phyloP scores from a whole-genome alignment of 2,797 vertebrate species.

The Rhinatrema bivittatum region DNA sequence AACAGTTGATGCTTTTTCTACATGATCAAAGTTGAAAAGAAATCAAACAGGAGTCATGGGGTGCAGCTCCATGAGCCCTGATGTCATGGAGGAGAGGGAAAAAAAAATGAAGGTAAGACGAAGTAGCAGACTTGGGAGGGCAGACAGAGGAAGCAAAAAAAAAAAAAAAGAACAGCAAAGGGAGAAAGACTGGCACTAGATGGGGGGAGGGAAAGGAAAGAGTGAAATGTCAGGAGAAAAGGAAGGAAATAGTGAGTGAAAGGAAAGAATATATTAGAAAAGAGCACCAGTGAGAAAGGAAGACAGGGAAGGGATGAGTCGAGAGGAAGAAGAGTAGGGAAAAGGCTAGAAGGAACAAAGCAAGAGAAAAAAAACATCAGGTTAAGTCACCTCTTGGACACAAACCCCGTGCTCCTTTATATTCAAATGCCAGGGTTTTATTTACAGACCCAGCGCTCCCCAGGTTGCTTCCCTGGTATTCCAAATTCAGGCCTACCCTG shows the following conservation, averaged over 20 bases:
- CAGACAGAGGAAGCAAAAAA: no score
- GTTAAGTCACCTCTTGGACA: no score
- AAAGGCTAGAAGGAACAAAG: neutral
- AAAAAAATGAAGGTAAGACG: no score
- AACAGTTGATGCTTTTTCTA: slow-evolving; percentile 1
- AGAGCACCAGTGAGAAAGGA: neutral
- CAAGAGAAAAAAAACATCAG: neutral
- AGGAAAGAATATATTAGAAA: neutral
- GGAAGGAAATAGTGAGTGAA: neutral
- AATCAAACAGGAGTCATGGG: no score
- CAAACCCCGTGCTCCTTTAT: no score
- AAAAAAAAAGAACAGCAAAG: neutral
- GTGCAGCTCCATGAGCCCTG: no score
- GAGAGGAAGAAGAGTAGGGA: neutral
- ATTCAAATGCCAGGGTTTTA: no score
- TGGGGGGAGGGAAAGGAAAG: neutral
- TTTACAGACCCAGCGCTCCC: no score
- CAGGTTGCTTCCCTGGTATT: no score
- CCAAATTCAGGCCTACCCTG: no score
- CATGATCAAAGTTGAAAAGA: neutral
- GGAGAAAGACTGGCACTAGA: neutral
- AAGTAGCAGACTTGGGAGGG: no score
- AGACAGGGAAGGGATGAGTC: neutral
- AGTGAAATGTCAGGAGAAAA: no score
- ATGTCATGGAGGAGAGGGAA: neutral